Base-by-base conservation (phyloP, 2,113 vertebrate genomes). In the Gopherus flavomarginatus region DNA sequence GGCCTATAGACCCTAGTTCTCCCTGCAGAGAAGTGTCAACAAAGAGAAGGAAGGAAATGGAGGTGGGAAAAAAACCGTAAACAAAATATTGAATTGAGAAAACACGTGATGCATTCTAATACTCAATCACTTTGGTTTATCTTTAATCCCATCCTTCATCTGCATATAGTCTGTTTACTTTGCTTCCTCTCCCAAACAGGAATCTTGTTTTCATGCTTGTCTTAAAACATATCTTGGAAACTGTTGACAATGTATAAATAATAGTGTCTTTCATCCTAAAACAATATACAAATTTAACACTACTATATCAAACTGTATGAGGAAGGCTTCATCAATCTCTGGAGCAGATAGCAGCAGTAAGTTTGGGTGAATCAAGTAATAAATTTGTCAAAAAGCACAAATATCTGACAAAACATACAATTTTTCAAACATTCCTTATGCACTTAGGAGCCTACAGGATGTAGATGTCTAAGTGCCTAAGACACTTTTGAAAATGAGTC, bases 181-280 rank as follows among this genome's bases (percentile, higher is more conserved):
- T 44, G 47, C 27, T 50, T 26, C 0, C 1, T 24, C 3, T 59
- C 75, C 8, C 54, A 1, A 19, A 8, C n/a, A 38, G 35, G 65
- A 38, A 38, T 72, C n/a, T 19, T 72, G n/a, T 38, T 72, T 38
- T 72, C n/a, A 72, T 38, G 31, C n/a, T 38, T 38, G 13, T 72
- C 65, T 72, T 72, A 72, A 21, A 38, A 38, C 65, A 38, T 72
- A 5, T 62, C 10, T 57, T 27, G 65, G n/a, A 72, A 72, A 72
- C n/a, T 22, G 8, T 38, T 38, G 35, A 19, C 17, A 72, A n/a
- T 72, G 26, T 72, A 38, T 19, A 14, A 54, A 26, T 57, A 29
- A 59, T 62, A 62, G 57, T 31, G 57, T 62, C 12, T 62, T 62
- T 29, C 12, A 14, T 31, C 57, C 57, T 62, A 62, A 62, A 62